Percentiles rank a stretch among this genome's conserved stretches.
Conservation (phyloP, 1,140 invertebrate species). For the Pseudobourletiella spinata region DNA sequence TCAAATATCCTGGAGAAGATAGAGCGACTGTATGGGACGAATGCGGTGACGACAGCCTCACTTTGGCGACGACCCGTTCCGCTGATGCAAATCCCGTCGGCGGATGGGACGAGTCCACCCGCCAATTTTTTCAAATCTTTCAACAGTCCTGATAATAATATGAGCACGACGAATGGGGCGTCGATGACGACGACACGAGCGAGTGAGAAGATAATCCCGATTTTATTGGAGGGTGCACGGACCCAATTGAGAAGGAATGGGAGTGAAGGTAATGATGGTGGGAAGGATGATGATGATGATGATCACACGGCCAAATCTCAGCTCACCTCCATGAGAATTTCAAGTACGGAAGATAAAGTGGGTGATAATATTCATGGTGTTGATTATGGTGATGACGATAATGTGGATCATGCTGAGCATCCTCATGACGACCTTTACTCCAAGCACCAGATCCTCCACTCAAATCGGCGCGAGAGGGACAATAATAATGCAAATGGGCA, state of each 20-base stretch:
- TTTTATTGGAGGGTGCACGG: conserved; percentile 15
- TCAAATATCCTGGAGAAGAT: conserved; percentile 82
- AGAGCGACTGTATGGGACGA: conserved; percentile 74
- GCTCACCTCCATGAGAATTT: not conserved
- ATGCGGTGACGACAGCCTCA: conserved; percentile 64
- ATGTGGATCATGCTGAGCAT: too few relatives aligned
- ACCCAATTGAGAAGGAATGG: not conserved
- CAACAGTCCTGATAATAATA: too few relatives aligned
- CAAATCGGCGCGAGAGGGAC: not conserved
- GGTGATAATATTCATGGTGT: too few relatives aligned
- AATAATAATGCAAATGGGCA: not conserved
- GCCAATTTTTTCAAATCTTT: not conserved
- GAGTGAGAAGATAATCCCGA: conserved; percentile 23
- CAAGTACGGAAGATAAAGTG: not conserved
- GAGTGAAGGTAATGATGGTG: not conserved
- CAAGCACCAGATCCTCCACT: not conserved
- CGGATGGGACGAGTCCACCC: not conserved
- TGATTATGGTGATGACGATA: too few relatives aligned
- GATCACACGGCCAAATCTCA: not conserved
- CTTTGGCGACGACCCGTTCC: conserved; percentile 48
- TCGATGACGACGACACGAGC: not conserved
- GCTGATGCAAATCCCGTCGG: not conserved
- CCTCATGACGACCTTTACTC: not conserved
- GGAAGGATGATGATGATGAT: not conserved
- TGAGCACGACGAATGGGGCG: not conserved